phyloP scores from a whole-genome alignment of 2,113 vertebrate genomes.

The Rhodinocichla rosea region DNA sequence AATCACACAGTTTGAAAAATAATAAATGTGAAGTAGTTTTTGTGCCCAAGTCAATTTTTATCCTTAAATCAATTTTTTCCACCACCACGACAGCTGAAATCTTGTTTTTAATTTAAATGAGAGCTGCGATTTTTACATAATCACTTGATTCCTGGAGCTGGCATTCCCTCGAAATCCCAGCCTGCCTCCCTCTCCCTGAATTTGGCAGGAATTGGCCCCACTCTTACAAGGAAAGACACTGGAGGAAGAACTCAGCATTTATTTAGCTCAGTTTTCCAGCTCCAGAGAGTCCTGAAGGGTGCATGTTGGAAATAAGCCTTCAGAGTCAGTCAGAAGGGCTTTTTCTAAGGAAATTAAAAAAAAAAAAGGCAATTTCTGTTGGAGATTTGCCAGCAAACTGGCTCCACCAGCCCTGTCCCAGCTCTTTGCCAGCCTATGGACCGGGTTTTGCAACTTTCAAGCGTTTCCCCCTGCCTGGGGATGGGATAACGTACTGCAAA shows the following conservation, averaged over 20 bases:
- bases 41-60: neutral
- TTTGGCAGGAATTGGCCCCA: neutral
- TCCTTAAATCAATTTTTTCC: neutral
- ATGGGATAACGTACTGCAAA: neutral
- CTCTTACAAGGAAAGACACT: neutral
- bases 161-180: neutral
- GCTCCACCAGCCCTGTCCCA: neutral
- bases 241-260: neutral
- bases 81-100: neutral
- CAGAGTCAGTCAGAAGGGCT: neutral
- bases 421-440: neutral
- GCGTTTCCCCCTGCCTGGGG: neutral
- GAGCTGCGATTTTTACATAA: neutral
- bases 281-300: neutral
- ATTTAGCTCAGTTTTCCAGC: neutral
- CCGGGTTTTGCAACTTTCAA: neutral
- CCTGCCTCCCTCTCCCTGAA: neutral
- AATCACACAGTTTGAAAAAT: neutral
- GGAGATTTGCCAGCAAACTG: neutral
- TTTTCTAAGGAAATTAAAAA: neutral
- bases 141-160: neutral
- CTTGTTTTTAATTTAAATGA: slow-evolving; percentile 6
- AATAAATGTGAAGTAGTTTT: neutral
- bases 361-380: neutral
- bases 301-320: neutral